Base-by-base conservation (phyloP, 2,113 vertebrate genomes). In the Speoplatyrhinus poulsoni region DNA sequence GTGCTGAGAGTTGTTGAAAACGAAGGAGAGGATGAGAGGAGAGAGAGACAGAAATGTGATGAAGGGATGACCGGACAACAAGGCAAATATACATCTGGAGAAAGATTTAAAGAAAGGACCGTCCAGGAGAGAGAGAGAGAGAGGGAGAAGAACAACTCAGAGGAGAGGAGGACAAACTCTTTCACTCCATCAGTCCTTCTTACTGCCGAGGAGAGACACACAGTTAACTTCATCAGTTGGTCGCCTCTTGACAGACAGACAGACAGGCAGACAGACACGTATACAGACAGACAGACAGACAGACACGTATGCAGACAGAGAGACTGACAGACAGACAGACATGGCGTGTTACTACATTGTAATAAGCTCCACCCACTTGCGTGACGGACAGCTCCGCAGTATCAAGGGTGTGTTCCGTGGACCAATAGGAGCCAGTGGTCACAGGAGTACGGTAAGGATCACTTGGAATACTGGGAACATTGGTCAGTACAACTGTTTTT, bases 331-430 rank as follows among this genome's bases (percentile, higher is more conserved):
- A 47, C 70, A 75, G 73, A 60, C 76, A 60, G 82, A 93, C 88
- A 98, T 98, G 97, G 97, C 96, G 93, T 98, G 97, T 92, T 98
- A 97, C 93, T 98, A 98, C 85, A 98, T 98, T 65, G 96, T 98
- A 90, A 98, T 98, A 93, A 98, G 96, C 92, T 98, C 97, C 90
- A 94, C 97, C 82, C 97, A 95, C 84, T 96, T 98, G 92, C 94
- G 91, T 91, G 96, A 98, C 79, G 97, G 97, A 76, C 96, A 98
- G 93, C 95, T 97, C 91, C 93, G 97, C 89, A 98, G 94, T 93
- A 96, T 98, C 94, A 98, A 98, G 89, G 97, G 97, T 92, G 97
- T 98, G 87, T 98, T 98, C 92, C 92, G 96, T 53, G 96, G 97
- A 75, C 96, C 96, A 52, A 95, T 98, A 85, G 93, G 95, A 94